Evolutionary conservation across 2,113 vertebrate genomes (phyloP).

Genomic region (Cettia cetti): DNA sequence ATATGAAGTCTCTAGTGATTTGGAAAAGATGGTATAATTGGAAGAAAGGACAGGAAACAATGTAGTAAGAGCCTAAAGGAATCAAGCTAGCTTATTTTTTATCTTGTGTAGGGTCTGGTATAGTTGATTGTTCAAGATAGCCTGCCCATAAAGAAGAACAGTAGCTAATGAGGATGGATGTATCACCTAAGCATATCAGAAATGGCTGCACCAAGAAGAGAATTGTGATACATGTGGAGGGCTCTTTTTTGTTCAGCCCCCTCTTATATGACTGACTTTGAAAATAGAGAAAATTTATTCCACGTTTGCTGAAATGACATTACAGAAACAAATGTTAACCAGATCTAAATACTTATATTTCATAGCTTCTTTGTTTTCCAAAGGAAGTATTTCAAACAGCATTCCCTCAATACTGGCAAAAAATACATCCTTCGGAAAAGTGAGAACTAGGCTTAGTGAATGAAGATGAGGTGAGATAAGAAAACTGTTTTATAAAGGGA

Average conservation of each 20-base stretch:
- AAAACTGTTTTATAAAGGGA: background rate
- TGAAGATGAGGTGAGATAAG: conserved; percentile 12
- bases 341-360: background rate
- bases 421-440: background rate
- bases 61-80: background rate
- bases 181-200: conserved; percentile 62
- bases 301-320: conserved; percentile 21
- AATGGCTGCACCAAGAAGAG: conserved; percentile 35
- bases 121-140: conserved; percentile 41
- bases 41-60: background rate
- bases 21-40: conserved; percentile 15
- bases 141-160: conserved; percentile 57
- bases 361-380: conserved; percentile 11
- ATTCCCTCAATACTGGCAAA: background rate
- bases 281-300: conserved; percentile 24
- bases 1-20: background rate
- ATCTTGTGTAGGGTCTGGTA: background rate
- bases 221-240: conserved; percentile 60
- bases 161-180: conserved; percentile 71
- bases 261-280: background rate
- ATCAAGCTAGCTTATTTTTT: conserved; percentile 36
- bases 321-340: conserved; percentile 44
- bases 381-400: conserved; percentile 26
- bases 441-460: conserved; percentile 2
- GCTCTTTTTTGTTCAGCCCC: conserved; percentile 31